These are phyloP conservation scores for Ectobius pallidus DNA, from an alignment of 2,888 invertebrate genomes.

Conservation along the genomic window DNA sequence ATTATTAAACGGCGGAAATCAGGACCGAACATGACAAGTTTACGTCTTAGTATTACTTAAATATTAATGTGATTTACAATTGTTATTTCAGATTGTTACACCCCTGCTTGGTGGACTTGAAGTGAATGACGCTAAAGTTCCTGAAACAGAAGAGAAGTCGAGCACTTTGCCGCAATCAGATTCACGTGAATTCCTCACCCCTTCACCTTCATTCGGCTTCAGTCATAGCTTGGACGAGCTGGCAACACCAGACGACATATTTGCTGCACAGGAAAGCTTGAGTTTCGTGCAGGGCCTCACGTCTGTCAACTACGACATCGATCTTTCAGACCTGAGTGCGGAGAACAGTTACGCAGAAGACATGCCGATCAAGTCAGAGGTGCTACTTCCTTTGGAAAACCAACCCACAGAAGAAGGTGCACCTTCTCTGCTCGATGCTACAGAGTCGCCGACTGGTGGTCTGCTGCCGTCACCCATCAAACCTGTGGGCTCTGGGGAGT, in stretches of 20 bases:
- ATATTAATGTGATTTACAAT: too few relatives aligned
- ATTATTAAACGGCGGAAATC: too few relatives aligned
- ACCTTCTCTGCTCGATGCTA: conserved; percentile 46
- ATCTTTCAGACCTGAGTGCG: conserved; percentile 74
- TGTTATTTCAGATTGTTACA: conserved; percentile 34
- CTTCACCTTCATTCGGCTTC: conserved; percentile 63
- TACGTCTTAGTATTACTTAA: too few relatives aligned
- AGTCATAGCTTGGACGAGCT: conserved; percentile 63
- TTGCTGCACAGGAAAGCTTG: conserved; percentile 49
- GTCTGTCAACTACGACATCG: conserved; percentile 76
- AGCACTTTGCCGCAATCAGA: too few relatives aligned
- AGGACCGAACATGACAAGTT: too few relatives aligned
- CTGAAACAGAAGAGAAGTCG: too few relatives aligned
- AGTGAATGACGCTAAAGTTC: too few relatives aligned
- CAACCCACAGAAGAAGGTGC: conserved; percentile 29
- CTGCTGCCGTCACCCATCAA: conserved; percentile 65
- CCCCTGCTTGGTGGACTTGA: conserved; percentile 33
- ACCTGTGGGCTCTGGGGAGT: conserved; percentile 56
- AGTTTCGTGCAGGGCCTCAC: conserved; percentile 61
- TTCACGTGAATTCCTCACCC: conserved; percentile 62
- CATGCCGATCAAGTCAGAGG: conserved; percentile 20
- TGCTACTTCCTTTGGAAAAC: conserved; percentile 11
- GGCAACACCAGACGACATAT: conserved; percentile 69
- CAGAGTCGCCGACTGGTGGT: conserved; percentile 56
- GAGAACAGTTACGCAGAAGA: conserved; percentile 71